Evolutionary conservation across 2,797 vertebrate genomes (phyloP).

Genomic region (Clarias fuscus): DNA sequence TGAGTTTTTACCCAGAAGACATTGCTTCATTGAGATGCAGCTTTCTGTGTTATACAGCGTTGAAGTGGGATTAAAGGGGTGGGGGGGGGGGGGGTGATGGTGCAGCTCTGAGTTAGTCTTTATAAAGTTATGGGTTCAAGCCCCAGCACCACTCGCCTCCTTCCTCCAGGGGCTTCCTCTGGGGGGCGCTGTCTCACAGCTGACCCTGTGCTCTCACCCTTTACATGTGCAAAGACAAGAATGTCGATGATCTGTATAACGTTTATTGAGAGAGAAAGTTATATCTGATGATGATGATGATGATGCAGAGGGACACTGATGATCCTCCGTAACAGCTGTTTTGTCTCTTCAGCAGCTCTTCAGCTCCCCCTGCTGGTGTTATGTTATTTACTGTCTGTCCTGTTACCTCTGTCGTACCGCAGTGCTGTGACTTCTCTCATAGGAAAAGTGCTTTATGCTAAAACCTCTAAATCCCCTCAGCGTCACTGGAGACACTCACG

Average conservation of each 20-base stretch:
- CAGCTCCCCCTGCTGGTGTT: not conserved
- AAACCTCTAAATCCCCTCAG: not conserved
- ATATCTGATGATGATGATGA: not conserved
- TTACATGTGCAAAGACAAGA: not conserved
- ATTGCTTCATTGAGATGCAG: not conserved
- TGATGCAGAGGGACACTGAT: not conserved
- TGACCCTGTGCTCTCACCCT: not conserved
- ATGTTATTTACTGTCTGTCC: not conserved
- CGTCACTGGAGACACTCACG: not conserved
- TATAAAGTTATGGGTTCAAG: not conserved
- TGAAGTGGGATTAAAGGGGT: not conserved
- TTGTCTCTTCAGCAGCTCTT: not conserved
- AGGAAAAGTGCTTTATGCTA: not conserved
- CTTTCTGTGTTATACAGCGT: not conserved
- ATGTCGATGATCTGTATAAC: not conserved
- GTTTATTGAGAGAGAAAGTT: not conserved
- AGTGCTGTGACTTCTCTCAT: not conserved
- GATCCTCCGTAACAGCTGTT: not conserved
- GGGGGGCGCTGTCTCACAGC: too few species aligned
- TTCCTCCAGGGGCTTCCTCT: not conserved
- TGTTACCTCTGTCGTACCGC: not conserved
- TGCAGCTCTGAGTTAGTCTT: not conserved
- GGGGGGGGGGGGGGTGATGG: not conserved
- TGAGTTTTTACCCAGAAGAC: constrained; percentile 5
- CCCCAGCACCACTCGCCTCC: not conserved